A percentile compares a stretch with the other conserved stretches of the same genome.
These are phyloP conservation scores for Zaprionus davidi DNA, from an alignment of 1,140 invertebrate species.

Conservation along the genomic window DNA sequence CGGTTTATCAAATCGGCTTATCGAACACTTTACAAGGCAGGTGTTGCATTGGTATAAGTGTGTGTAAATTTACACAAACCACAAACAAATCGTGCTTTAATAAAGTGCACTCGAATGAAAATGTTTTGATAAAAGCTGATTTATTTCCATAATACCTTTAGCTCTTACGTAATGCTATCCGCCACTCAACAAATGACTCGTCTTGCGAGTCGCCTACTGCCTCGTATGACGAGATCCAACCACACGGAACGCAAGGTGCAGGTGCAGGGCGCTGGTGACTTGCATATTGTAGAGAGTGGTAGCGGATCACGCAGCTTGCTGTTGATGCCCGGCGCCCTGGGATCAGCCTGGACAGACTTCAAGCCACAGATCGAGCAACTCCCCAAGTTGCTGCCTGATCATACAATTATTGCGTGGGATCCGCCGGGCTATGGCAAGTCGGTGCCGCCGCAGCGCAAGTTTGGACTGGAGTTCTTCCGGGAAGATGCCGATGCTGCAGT, in stretches of 20 bases:
- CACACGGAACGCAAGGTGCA: constrained; percentile 86
- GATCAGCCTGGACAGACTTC: constrained; percentile 92
- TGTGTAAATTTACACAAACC: constrained; percentile 35
- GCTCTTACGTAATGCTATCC: constrained; percentile 63
- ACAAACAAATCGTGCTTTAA: constrained; percentile 17
- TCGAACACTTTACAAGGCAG: constrained; percentile 42
- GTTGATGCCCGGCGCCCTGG: constrained; percentile 91
- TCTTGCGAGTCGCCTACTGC: constrained; percentile 17
- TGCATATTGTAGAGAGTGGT: constrained; percentile 91
- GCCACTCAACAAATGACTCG: constrained; percentile 30
- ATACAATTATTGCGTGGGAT: constrained; percentile 93
- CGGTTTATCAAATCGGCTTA: constrained; percentile 22
- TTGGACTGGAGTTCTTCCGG: constrained; percentile 89
- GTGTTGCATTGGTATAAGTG: constrained; percentile 10
- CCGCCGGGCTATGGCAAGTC: constrained; percentile 95
- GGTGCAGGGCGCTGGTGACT: constrained; percentile 86
- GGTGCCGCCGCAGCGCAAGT: constrained; percentile 90
- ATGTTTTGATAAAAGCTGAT: constrained; percentile 26
- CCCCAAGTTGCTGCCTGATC: constrained; percentile 86
- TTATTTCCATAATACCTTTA: constrained; percentile 37
- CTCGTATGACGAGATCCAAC: constrained; percentile 22
- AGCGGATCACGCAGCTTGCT: constrained; percentile 89
- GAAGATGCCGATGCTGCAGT: constrained; percentile 90
- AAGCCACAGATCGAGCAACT: constrained; percentile 91
- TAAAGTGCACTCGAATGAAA: constrained; percentile 53